Base-by-base conservation (phyloP, 1,140 invertebrate genomes). In the Atta cephalotes region DNA sequence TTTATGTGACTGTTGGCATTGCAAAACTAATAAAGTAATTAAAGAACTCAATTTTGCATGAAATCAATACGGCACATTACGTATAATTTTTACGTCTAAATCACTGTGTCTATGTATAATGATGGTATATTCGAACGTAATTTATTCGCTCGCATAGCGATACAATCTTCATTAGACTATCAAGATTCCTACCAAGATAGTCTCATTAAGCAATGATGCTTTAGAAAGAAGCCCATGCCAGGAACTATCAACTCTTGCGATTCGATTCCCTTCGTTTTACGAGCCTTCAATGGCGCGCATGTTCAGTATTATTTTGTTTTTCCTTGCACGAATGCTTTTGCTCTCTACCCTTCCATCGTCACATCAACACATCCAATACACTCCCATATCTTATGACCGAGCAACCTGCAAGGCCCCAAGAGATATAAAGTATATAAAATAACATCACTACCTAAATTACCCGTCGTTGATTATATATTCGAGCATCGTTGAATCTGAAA, bases 171-270 rank as follows among this genome's bases (percentile, higher is more conserved):
- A 93, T 92, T 92, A 93, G 88, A 74, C 82, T 87, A 87, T 89
- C 60, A 84, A 88, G 90, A 94, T 92, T 93, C 87, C 87, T 87
- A 90, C 90, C 85, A 80, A 87, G 90, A 81, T 72, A 79, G 79
- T 90, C 90, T 93, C 87, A 92, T 93, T 93, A 93, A 82, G 65
- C 70, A 80, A 77, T 62, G 63, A 74, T 70, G n/a, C 65, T 45
- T 63, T 60, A 28, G 68, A 65, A 86, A 71, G 82, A 39, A 87
- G 86, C 53, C 45, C 84, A 87, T 90, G 81, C 79, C 6, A 87
- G 88, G 91, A 91, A 94, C 93, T 93, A 94, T 93, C 92, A 94
- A 93, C 92, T 91, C 88, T 86, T 91, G 90, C 92, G 93, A 91
- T 95, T 93, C 92, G 90, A 92, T 92, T 88, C 86, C 66, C 60